These are phyloP conservation scores for Hypercompe scribonia DNA, from an alignment of 2,888 invertebrate genomes.

Conservation along the genomic window DNA sequence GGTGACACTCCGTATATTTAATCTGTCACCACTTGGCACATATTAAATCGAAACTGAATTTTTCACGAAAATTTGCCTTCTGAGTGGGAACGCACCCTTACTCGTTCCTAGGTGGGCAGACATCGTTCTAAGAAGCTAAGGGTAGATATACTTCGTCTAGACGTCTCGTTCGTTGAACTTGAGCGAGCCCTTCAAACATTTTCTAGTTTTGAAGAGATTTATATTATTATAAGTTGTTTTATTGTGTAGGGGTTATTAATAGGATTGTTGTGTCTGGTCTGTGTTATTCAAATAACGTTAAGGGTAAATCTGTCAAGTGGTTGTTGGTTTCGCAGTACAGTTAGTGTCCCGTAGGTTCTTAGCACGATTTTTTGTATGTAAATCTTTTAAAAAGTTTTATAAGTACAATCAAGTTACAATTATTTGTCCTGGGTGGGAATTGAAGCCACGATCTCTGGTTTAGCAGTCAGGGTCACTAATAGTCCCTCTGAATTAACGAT, in stretches of 20 bases:
- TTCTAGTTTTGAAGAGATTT: neutral
- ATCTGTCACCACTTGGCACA: too few species aligned
- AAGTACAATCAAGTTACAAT: too few species aligned
- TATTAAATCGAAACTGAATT: too few species aligned
- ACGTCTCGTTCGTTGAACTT: constrained; percentile 7
- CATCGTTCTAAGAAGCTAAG: constrained; percentile 2
- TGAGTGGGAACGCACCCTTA: neutral
- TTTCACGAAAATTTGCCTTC: neutral
- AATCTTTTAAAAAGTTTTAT: too few species aligned
- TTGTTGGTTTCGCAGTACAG: too few species aligned
- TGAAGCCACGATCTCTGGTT: too few species aligned
- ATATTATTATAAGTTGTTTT: neutral
- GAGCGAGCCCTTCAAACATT: constrained; percentile 2
- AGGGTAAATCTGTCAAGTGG: neutral
- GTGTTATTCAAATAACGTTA: neutral
- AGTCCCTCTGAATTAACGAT: too few species aligned
- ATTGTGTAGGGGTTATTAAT: neutral
- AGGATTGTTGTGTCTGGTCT: neutral
- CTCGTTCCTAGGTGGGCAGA: constrained; percentile 1
- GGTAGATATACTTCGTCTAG: constrained; percentile 10
- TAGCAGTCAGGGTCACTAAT: too few species aligned
- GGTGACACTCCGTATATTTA: too few species aligned
- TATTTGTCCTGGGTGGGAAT: too few species aligned
- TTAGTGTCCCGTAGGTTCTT: neutral
- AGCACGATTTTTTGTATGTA: neutral